Base-by-base conservation (phyloP, 2,888 invertebrate species). In the Gandaritis pyraliata region DNA sequence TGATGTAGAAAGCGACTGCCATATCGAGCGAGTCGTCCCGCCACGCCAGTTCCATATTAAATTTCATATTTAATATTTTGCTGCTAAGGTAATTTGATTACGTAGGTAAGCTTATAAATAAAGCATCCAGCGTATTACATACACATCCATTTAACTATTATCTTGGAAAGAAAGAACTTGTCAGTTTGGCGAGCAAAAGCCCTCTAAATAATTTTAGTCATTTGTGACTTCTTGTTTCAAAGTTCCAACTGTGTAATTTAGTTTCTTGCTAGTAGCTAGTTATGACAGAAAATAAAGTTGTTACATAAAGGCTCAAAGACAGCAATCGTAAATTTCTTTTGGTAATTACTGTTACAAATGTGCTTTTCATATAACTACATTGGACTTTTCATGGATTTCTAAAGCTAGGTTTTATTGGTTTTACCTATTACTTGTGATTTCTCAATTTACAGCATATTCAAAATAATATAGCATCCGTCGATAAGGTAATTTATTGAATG, bases 1-100 rank as follows among this genome's bases (percentile, higher is more conserved):
- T 43, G 33, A 58, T 66, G 72, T 86, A 89, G 88, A 90, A 90
- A 90, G 88, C 83, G 74, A 73, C 72, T 78, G 78, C 86, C 87
- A 86, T 87, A 86, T 83, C 77, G 73, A 86, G 88, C 77, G 69
- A 77, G 77, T 65, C 72, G 65, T 82, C 73, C 73, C 66, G 72
- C 64, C 68, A 72, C 58, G 55, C 68, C 70, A 77, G 72, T 69
- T 76, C 75, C 77, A 78, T 78, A 78, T 80, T 78, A 76, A 79
- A 82, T 78, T 78, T 80, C 68, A 77, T 81, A 81, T 81, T 81
- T 80, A 75, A 80, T 78, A 77, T 74, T 46, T 53, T 64, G 69
- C 71, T 76, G 73, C 49, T 63, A 54, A 38, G 29, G 39, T 55
- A 57, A 46, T 30, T 54, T 55, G 41, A 50, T 64, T 43, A 56